Evolutionary conservation across 2,797 vertebrate genomes (phyloP).

Genomic region (Halcyon leucocephala): DNA sequence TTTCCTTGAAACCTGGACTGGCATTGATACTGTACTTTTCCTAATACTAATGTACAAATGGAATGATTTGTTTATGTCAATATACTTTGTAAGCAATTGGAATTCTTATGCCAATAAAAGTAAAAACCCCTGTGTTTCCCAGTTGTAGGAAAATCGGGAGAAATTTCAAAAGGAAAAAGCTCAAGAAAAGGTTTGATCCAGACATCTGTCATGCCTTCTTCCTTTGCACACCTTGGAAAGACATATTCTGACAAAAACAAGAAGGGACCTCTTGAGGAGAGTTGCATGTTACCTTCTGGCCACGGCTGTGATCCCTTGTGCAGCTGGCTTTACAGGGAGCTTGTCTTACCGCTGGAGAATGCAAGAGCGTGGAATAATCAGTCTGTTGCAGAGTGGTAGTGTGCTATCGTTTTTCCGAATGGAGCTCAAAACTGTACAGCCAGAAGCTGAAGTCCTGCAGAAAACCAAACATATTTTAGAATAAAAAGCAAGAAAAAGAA

Average conservation of each 20-base stretch:
- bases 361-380: not conserved
- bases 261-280: not conserved
- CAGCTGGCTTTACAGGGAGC: not conserved
- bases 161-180: not conserved
- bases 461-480: not conserved
- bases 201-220: not conserved
- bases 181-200: not conserved
- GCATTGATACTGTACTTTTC: not conserved
- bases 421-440: not conserved
- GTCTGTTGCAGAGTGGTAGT: not conserved
- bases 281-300: not conserved
- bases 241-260: not conserved
- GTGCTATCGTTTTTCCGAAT: not conserved
- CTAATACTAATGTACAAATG: not conserved
- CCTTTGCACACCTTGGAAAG: not conserved
- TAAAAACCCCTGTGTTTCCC: not conserved
- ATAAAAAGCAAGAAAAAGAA: not conserved
- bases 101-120: not conserved
- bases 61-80: not conserved
- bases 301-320: not conserved
- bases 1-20: not conserved
- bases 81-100: not conserved
- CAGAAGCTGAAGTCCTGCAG: not conserved
- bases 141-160: not conserved
- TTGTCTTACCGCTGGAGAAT: not conserved